Base-by-base conservation (phyloP, 2,797 vertebrate genomes). In the Cephalopachus bancanus region DNA sequence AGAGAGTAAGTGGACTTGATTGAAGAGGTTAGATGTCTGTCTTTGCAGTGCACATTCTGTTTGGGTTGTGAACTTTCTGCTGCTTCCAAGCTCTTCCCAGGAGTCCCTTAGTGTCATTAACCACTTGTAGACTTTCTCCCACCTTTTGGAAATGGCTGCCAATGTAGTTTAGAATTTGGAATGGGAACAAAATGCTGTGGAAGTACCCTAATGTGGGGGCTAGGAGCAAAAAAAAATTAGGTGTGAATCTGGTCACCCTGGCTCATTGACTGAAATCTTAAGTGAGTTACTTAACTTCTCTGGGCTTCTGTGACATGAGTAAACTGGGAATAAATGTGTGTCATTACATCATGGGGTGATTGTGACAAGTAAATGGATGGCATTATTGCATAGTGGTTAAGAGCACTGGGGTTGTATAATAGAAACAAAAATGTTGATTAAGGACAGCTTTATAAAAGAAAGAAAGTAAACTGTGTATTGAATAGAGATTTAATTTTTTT, bases 371-470 rank as follows among this genome's bases (percentile, higher is more conserved):
- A 83, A 94, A 64, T 80, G 33, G 67, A 30, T 85, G 49, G 55
- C 55, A 22, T 65, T 60, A 10, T 55, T 10, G 53, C 24, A 37
- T 53, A 55, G 28, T 96, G 80, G 55, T 51, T 93, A 89, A 65
- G 28, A 75, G 20, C n/a, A 55, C 15, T 89, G 44, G 5, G 12
- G 7, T 83, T 49, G 10, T 37, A 49, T 37, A 83, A 85, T 57
- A 87, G 85, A 91, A 97, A 74, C 57, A 65, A 81, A 51, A n/a
- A 7, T 92, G 7, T 62, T 76, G 72, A 11, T 75, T 67, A 92
- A 95, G 49, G 30, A 72, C 33, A 72, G 55, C 55, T 94, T 91
- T 86, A 67, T 84, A 62, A 84, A 84, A 71, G 49, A 78, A 91
- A 93, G 28, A 37, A 37, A 37, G 37, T 87, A 83, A 84, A 30